Percentiles rank a stretch among this genome's conserved stretches.
phyloP scores from a whole-genome alignment of 1,140 invertebrate genomes.

The Phymorhynchus buccinoides region DNA sequence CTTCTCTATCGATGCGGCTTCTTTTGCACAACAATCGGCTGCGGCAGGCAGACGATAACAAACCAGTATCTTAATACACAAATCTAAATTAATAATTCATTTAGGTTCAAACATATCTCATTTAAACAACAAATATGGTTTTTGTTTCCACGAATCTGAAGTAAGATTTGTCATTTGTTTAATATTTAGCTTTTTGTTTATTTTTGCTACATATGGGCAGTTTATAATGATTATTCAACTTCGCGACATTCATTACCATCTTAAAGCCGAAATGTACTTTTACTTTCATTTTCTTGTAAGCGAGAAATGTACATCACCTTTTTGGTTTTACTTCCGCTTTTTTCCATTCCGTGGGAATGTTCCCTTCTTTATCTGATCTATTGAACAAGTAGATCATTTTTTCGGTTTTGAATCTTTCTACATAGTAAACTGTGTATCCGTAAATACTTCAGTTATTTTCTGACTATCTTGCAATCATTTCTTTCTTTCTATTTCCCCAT shows the following conservation, averaged over 20 bases:
- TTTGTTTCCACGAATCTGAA: not conserved
- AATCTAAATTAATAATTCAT: not conserved
- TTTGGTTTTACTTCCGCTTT: too few species aligned
- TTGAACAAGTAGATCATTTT: too few species aligned
- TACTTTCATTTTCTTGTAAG: conserved; percentile 76
- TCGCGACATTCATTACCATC: not conserved
- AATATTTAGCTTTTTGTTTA: not conserved
- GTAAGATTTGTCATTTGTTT: too few species aligned
- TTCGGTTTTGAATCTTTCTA: too few species aligned
- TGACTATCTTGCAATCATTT: too few species aligned
- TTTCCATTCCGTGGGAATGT: too few species aligned
- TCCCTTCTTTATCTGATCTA: too few species aligned
- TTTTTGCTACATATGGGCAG: too few species aligned
- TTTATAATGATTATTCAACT: not conserved
- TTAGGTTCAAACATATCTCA: not conserved
- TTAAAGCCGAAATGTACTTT: not conserved
- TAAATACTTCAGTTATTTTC: too few species aligned
- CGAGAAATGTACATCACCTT: too few species aligned
- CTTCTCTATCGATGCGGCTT: not conserved
- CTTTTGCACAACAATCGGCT: not conserved
- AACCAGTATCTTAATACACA: not conserved
- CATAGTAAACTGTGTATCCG: too few species aligned
- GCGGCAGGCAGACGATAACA: not conserved
- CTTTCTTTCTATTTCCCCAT: too few species aligned
- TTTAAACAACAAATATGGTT: not conserved